Evolutionary conservation across 2,888 invertebrate species (phyloP), one percentile per base, ranked within the genome.

Genomic region (Troides oblongomaculatus): DNA sequence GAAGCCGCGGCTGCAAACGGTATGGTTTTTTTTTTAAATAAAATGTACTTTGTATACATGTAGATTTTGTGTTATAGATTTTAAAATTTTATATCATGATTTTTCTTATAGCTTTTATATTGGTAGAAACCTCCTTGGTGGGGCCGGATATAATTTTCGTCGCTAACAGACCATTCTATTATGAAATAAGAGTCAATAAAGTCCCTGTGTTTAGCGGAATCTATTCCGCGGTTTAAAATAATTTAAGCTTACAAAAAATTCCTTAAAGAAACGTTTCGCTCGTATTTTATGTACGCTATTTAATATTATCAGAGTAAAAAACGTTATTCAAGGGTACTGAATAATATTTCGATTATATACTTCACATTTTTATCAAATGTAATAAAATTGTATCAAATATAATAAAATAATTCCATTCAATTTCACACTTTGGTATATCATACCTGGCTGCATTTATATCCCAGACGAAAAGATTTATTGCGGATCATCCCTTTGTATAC

Each of bases 1-100:
- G 97, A 97, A 84, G 96, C 97, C 2, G 95, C 97, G 63, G 96
- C 97, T 53, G 96, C 96, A 30, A 97, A 96, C 74, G 95, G 97
- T 96, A 91, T 93, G 60, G 25, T 25, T 59, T n/a, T 18, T 21
- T 58, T 64, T 21, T 21, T 21, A 21, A 21, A 21, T 21, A 21
- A 21, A 21, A 21, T 21, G 21, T 21, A 21, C 21, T 21, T 21
- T 21, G 21, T 21, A 21, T 21, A 21, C 0, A 21, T 21, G 1
- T 21, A 21, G 21, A 21, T 21, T 17, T 50, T 2, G 25, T 23
- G 17, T 17, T 18, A 14, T 8, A 50, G 14, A 17, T 14, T 46
- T 46, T 46, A 14, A 46, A 12, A 46, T 12, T 10, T 46, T n/a
- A n/a, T 8, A 18, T 10, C 25, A n/a, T 25, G 43, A 25, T 59